Evolutionary conservation across 2,797 vertebrate genomes (phyloP), one percentile per base, ranked within the genome.

Genomic region (Falco rusticolus): DNA sequence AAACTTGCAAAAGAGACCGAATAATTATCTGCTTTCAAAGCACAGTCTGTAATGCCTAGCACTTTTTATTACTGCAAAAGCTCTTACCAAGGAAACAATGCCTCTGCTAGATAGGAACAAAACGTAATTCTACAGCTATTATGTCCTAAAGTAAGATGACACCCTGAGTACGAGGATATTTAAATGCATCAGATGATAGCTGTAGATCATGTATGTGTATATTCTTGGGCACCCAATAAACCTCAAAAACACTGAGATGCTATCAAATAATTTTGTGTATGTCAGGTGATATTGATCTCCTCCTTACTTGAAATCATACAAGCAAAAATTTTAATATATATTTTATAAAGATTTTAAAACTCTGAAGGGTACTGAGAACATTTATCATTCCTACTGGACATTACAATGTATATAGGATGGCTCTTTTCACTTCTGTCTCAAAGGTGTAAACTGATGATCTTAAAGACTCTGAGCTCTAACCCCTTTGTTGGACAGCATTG

Each of bases 81-180:
- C 57, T 83, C 54, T 94, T 85, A 48, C 60, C 17, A 57, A 64
- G 41, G 53, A 33, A 90, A 51, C 7, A 76, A 66, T 47, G 13
- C 28, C 16, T 87, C 13, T 93, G 22, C 13, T 39, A 68, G 51
- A 66, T 16, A 60, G 60, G n/a, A 92, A 25, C 29, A 10, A 45
- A 72, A 18, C 2, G 0, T 57, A 79, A 51, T 51, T 86, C 34
- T 84, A 66, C 29, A n/a, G n/a, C 65, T 93, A 20, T 78, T 90
- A 50, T 25, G 75, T 87, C 91, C 60, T 71, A 45, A 78, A 72
- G 11, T 50, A 63, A 84, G 47, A 76, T 37, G 53, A 57, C 4
- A 6, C 41, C 92, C 74, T 94, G 68, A 94, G 53, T 59, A 75
- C 94, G 56, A 96, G 54, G 79, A 94, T 93, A 94, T 96, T 91